Percentiles rank a stretch among this genome's conserved stretches.
These are phyloP conservation scores for Corynorhinus townsendii DNA, from an alignment of 2,113 vertebrate species.

Conservation along the genomic window DNA sequence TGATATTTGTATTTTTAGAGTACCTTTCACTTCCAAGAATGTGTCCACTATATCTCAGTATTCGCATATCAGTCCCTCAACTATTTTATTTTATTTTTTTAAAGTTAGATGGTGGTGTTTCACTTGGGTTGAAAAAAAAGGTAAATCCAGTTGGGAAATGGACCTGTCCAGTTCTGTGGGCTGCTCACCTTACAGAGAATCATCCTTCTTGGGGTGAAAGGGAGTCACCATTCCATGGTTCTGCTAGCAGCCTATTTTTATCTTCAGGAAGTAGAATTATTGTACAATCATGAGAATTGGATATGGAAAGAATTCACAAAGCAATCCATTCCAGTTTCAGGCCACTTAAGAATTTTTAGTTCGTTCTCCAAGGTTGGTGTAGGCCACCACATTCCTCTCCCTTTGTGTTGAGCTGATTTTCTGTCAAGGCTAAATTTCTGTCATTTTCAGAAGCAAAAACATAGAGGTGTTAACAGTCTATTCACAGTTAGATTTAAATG, in stretches of 20 bases:
- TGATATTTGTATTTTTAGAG: slow-evolving; percentile 60
- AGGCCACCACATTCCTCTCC: not conserved
- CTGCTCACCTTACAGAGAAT: not conserved
- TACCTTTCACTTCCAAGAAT: slow-evolving; percentile 59
- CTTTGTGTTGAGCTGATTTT: not conserved
- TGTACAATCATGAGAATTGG: slow-evolving; percentile 62
- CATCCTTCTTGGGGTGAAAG: not conserved
- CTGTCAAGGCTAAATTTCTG: not conserved
- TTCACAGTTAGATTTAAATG: not conserved
- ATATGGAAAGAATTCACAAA: slow-evolving; percentile 63
- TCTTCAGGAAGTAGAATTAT: slow-evolving; percentile 56
- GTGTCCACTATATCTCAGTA: not conserved
- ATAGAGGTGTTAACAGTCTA: not conserved
- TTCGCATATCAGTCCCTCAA: not conserved
- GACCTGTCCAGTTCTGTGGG: not conserved
- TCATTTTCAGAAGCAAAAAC: slow-evolving; percentile 3
- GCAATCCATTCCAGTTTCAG: slow-evolving; percentile 37
- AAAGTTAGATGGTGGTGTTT: not conserved
- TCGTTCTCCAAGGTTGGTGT: not conserved
- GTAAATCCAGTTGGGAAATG: not conserved
- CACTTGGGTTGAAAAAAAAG: not conserved
- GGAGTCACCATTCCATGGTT: not conserved
- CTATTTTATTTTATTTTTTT: not conserved
- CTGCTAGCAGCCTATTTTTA: slow-evolving; percentile 55
- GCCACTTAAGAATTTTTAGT: slow-evolving; percentile 53